Evolutionary conservation across 2,797 vertebrate species (phyloP), one percentile per base, ranked within the genome.

Genomic region (Typhlichthys eigenmanni): DNA sequence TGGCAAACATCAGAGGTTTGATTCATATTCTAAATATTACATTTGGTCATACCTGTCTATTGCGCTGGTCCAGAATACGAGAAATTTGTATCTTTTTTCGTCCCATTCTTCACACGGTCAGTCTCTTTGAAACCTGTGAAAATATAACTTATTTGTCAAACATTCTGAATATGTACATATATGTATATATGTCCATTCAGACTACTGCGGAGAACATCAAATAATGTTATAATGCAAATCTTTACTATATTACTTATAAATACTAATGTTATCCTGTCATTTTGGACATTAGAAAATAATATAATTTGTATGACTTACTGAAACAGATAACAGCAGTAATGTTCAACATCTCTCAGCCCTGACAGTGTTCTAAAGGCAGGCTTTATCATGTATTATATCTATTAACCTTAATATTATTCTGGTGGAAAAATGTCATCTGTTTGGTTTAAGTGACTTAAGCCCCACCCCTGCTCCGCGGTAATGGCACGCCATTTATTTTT

Each of bases 21-120:
- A 29, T 29, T 12, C 7, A 24, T 19, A 54, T 19, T 24, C 12
- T 32, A 59, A 24, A 52, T 6, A 24, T 9, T 52, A 34, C 47
- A n/a, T 29, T 5, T 16, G 3, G 12, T 9, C 84, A 52, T 67
- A 97, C 97, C 93, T 98, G 96, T 24, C 97, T 90, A 67, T 98
- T 98, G 72, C 96, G 81, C 74, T 98, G 96, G 75, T 98, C 97
- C 83, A 96, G 68, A 67, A 98, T 98, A 2, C 96, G 93, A 29
- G 96, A 96, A 75, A 98, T 98, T 84, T 98, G 96, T 74, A 98
- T 98, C 86, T 98, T 98, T 88, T 97, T 98, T 74, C 97, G 87
- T 45, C 96, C 96, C 97, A 98, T 98, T 19, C 80, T 89, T 1
- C 13, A 68, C 47, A 60, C 14, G 2, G 53, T 69, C 24, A 72